phyloP scores from a whole-genome alignment of 2,888 invertebrate genomes.

The Prosapia bicincta region DNA sequence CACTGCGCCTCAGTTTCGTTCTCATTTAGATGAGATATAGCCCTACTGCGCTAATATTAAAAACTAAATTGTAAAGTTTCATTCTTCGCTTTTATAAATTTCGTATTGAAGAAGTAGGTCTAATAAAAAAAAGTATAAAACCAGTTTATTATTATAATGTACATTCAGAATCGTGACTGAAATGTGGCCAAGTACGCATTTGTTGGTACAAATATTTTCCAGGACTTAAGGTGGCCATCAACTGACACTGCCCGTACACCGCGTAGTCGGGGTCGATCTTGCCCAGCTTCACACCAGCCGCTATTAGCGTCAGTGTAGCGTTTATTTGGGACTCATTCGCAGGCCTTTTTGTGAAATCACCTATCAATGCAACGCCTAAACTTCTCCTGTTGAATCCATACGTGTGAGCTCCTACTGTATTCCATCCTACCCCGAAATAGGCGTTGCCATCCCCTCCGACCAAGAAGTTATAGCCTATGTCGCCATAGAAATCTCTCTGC shows the following conservation, averaged over 20 bases:
- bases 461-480: conserved; percentile 49
- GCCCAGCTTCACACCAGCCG: conserved; percentile 8
- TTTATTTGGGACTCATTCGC: conserved; percentile 23
- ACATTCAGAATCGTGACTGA: neutral
- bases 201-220: conserved; percentile 5
- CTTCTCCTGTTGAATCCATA: conserved; percentile 19
- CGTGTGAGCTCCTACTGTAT: conserved; percentile 42
- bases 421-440: conserved; percentile 49
- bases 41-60: too few species aligned
- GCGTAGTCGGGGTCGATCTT: conserved; percentile 15
- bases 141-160: neutral
- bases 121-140: too few species aligned
- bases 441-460: conserved; percentile 52
- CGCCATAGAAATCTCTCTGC: conserved; percentile 45
- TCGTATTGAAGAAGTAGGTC: too few species aligned
- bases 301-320: conserved; percentile 17
- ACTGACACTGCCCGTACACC: conserved; percentile 18
- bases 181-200: neutral
- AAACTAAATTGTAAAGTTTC: too few species aligned
- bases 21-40: too few species aligned
- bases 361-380: conserved; percentile 27
- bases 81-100: too few species aligned
- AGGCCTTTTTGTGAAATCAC: conserved; percentile 19
- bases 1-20: too few species aligned
- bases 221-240: conserved; percentile 20